Base-by-base conservation (phyloP, 2,113 vertebrate species). In the Neotragus pygmaeus region DNA sequence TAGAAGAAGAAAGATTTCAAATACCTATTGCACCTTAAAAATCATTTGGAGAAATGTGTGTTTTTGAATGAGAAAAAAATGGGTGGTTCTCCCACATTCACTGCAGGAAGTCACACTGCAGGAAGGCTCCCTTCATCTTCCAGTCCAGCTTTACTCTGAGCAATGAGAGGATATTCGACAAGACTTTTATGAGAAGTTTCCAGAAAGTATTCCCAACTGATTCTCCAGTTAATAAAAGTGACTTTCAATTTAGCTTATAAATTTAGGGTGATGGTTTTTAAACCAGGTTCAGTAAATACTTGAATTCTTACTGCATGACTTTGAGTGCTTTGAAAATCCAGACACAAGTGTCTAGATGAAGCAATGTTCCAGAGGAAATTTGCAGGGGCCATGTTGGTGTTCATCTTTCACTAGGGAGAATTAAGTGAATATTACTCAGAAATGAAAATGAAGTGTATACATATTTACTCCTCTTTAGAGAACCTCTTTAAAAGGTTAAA, bases 211-310 rank as follows among this genome's bases (percentile, higher is more conserved):
- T 94, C 23, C 30, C 36, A 87, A 11, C 9, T 43, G 64, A 23
- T 15, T 53, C 60, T 8, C 64, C 33, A 43, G 25, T 80, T 95
- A 51, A 27, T 47, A 28, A 86, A n/a, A 93, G 28, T 96, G 75
- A 11, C 90, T 96, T 93, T 96, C 55, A 90, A 9, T 64, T 77
- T 77, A 88, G 49, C 23, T 84, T 84, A 49, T 70, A 75, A 60
- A 77, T 64, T 83, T 58, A 90, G 70, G 55, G 17, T 89, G 49
- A 15, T 80, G 23, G 25, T 88, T 97, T 97, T 95, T 53, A 95
- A 84, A 88, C n/a, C 58, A 66, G 55, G 47, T 66, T 0, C 33
- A 36, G 30, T 84, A 57, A 92, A 64, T 92, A 73, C 19, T 96
- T 93, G 87, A 91, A 51, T 92, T 95, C 19, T 90, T 49, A 94